Conservation (phyloP, 1,140 invertebrate species). For the Heterodera carotae region DNA sequence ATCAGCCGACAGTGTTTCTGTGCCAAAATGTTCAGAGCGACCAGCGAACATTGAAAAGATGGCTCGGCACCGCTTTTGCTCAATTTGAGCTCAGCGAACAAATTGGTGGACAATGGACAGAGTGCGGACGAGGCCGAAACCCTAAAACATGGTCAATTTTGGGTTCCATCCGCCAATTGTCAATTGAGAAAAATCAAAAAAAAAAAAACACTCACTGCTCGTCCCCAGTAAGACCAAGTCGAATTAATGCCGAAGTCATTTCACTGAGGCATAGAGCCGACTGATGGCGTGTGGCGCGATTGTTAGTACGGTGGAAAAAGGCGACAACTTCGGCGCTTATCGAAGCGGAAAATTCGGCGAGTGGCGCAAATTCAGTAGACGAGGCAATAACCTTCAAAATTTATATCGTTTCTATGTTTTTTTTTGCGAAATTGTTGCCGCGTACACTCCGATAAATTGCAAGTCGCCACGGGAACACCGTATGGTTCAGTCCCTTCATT, state of each 20-base stretch:
- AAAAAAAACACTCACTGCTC: background rate
- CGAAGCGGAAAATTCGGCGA: constrained; percentile 14
- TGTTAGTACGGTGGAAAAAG: constrained; percentile 9
- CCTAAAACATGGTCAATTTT: background rate
- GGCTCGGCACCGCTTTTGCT: background rate
- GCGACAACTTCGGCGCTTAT: constrained; percentile 18
- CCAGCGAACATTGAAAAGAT: constrained; percentile 25
- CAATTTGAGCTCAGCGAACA: background rate
- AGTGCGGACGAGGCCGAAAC: constrained; percentile 1
- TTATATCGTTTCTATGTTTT: background rate
- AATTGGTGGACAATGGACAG: background rate
- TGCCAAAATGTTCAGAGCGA: constrained; percentile 41
- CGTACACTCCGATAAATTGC: constrained; percentile 19
- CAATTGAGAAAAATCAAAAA: background rate
- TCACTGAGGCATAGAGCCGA: constrained; percentile 13
- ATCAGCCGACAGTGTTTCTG: constrained; percentile 40
- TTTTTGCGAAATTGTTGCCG: background rate
- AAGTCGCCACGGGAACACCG: constrained; percentile 16
- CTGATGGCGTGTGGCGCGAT: constrained; percentile 15
- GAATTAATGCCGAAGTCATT: constrained; percentile 15
- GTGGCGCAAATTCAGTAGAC: background rate
- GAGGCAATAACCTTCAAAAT: constrained; percentile 13
- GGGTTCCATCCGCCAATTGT: background rate
- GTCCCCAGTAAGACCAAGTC: constrained; percentile 6
- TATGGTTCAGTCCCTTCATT: background rate